These are phyloP conservation scores for Oreocharis arfaki DNA, from an alignment of 2,113 vertebrate genomes.

Conservation along the genomic window DNA sequence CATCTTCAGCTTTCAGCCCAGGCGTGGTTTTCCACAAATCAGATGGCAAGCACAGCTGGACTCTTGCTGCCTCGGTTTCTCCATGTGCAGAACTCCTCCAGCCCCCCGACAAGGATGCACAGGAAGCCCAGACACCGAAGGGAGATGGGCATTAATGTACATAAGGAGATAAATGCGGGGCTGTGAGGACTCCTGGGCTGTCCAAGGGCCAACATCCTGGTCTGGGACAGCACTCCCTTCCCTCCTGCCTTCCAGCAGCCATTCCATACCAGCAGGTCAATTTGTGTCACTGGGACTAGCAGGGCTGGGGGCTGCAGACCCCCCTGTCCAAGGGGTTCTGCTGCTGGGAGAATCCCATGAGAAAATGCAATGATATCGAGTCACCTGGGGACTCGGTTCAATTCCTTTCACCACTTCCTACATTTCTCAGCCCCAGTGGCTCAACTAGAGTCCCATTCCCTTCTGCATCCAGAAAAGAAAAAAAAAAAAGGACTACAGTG, in stretches of 20 bases:
- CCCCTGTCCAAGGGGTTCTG: rapidly evolving
- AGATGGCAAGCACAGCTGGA: background rate
- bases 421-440: background rate
- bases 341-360: background rate
- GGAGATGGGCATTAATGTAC: background rate
- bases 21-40: background rate
- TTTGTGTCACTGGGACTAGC: background rate
- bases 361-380: rapidly evolving
- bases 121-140: background rate
- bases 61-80: background rate
- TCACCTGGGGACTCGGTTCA: background rate
- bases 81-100: background rate
- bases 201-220: background rate
- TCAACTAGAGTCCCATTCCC: background rate
- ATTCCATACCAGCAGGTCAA: background rate
- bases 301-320: background rate
- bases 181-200: background rate
- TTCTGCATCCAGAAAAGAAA: background rate
- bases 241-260: background rate
- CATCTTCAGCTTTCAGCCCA: background rate
- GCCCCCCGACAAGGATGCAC: background rate
- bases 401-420: background rate
- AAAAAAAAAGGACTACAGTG: background rate
- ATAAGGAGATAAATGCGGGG: rapidly evolving
- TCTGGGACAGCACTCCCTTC: background rate